A percentile compares a stretch with the other conserved stretches of the same genome.
phyloP scores from a whole-genome alignment of 2,113 vertebrate species.

The Puntigrus tetrazona region DNA sequence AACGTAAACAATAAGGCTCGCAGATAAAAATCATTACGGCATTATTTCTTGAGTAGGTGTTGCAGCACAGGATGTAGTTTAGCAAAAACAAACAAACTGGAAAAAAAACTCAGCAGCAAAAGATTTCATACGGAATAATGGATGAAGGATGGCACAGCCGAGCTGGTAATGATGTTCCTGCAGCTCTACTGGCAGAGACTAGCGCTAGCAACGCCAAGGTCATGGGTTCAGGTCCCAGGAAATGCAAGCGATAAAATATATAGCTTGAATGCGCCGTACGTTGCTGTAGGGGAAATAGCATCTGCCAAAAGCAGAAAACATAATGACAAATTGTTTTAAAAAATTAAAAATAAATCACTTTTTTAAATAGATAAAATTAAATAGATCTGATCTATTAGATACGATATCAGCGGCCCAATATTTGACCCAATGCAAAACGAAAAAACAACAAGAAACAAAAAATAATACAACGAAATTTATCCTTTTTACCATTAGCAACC shows the following conservation, averaged over 20 bases:
- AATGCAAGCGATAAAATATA: not conserved
- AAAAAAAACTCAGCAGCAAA: not conserved
- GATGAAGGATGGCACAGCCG: not conserved
- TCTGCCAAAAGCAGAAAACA: not conserved
- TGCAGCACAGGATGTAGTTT: conserved; percentile 5
- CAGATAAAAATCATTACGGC: conserved; percentile 27
- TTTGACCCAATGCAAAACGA: not conserved
- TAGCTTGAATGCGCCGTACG: not conserved
- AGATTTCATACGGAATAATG: not conserved
- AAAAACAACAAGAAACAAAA: too few species aligned
- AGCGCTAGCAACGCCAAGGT: not conserved
- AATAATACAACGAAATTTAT: not conserved
- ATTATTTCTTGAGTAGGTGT: conserved; percentile 9
- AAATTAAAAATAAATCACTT: not conserved
- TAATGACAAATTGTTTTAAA: not conserved
- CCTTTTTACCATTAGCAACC: not conserved
- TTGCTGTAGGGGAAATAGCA: not conserved
- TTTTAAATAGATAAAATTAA: not conserved
- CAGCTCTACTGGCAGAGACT: not conserved
- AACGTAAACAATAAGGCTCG: conserved; percentile 20
- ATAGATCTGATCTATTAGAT: not conserved
- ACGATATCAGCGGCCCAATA: not conserved
- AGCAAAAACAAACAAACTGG: conserved; percentile 21
- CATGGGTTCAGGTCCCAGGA: not conserved
- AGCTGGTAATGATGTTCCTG: not conserved